Base-by-base conservation (phyloP, 1,140 invertebrate genomes). In the Hylaeus volcanicus region DNA sequence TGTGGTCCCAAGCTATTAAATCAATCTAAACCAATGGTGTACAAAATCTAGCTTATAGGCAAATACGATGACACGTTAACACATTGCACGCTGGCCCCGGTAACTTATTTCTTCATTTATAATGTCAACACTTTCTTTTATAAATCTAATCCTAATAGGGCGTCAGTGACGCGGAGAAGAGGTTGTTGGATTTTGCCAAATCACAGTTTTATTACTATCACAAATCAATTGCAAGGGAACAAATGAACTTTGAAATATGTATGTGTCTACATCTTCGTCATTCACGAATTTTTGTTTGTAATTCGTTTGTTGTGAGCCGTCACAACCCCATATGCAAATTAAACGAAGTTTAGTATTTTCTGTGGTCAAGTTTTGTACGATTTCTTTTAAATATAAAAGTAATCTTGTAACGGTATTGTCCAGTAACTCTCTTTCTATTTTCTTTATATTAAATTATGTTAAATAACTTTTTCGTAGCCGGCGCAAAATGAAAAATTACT, bases 281-380 rank as follows among this genome's bases (percentile, higher is more conserved):
- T 65, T 74, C n/a, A 41, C n/a, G 12, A 74, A 74, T 74, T 64
- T 74, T 39, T 74, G 72, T 11, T 65, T 74, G 72, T 26, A 26
- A 26, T 26, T 26, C 26, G 26, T 26, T 26, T 26, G 26, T 74
- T 71, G 69, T 1, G 48, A 65, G 12, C 48, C 72, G 53, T 74
- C 72, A 15, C 72, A 74, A 53, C 72, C 72, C 45, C 48, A 74
- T 11, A 64, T 65, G n/a, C 1, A 39, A 2, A 74, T 64, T 53
- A 74, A 53, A 39, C n/a, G 4, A 43, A 75, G n/a, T 43, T 26
- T 8, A 26, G 14, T 66, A 9, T 15, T 26, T 39, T 75, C 56
- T 8, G 41, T 1, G 53, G 26, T 26, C 56, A 74, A 55, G 55
- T 15, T 65, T 41, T 74, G n/a, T 48, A 65, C 1, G 41, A 74